These are phyloP conservation scores for Enteromius argenteus DNA, from an alignment of 2,797 vertebrate genomes.

Conservation along the genomic window DNA sequence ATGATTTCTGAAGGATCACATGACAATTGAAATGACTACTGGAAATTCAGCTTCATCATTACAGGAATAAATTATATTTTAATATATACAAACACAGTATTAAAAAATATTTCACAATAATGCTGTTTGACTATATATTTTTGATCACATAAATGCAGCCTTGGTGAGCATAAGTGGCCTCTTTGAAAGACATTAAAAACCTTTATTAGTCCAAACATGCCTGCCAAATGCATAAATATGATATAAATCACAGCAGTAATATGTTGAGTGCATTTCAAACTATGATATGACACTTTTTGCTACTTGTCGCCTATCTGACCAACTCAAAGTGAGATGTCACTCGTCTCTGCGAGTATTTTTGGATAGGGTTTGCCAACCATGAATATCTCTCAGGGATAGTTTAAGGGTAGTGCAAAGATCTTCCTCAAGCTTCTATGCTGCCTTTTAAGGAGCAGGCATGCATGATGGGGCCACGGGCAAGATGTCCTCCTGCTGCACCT, in stretches of 20 bases:
- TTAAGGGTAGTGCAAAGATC: not conserved
- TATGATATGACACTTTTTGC: not conserved
- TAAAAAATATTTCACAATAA: not conserved
- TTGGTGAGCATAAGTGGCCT: not conserved
- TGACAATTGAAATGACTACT: not conserved
- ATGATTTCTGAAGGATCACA: not conserved
- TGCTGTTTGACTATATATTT: not conserved
- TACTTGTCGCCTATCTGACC: slow-evolving; percentile 28
- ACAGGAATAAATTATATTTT: not conserved
- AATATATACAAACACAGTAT: not conserved
- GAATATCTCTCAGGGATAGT: not conserved
- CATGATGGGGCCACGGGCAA: slow-evolving; percentile 15
- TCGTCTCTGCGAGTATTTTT: slow-evolving; percentile 10
- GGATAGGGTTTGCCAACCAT: slow-evolving; percentile 43
- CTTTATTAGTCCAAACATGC: not conserved
- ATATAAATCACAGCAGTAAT: not conserved
- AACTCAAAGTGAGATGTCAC: slow-evolving; percentile 10
- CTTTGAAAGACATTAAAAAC: not conserved
- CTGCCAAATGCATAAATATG: not conserved
- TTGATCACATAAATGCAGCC: not conserved
- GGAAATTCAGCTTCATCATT: not conserved
- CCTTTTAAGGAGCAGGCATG: slow-evolving; percentile 34
- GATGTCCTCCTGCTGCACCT: slow-evolving; percentile 31
- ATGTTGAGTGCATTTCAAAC: not conserved
- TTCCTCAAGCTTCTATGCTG: slow-evolving; percentile 5